These are phyloP conservation scores for Ennomos quercinarius DNA, from an alignment of 2,888 invertebrate genomes.

Conservation along the genomic window DNA sequence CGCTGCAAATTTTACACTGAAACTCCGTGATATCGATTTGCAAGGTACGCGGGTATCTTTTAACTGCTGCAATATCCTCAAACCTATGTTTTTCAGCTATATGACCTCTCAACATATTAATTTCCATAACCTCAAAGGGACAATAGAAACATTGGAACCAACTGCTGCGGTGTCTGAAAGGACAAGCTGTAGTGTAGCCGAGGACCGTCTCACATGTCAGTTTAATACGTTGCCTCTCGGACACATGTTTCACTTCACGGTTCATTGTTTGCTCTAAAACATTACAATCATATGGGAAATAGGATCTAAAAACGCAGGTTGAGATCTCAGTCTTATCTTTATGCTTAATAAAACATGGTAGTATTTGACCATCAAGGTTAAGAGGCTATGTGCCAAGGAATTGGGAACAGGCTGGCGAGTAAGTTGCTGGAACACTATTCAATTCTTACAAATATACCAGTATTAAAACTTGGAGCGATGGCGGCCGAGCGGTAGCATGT, in stretches of 20 bases:
- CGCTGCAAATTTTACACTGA: constrained; percentile 64
- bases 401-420: too few relatives aligned
- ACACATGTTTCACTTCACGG: constrained; percentile 55
- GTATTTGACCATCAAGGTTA: too few relatives aligned
- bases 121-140: constrained; percentile 67
- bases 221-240: constrained; percentile 66
- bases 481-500: too few relatives aligned
- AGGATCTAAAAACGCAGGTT: too few relatives aligned
- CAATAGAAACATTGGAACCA: constrained; percentile 80
- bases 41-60: constrained; percentile 70
- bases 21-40: constrained; percentile 75
- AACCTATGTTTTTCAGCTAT: constrained; percentile 52
- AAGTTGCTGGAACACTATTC: too few relatives aligned
- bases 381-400: too few relatives aligned
- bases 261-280: too few relatives aligned
- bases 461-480: too few relatives aligned
- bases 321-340: too few relatives aligned
- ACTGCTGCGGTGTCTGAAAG: constrained; percentile 74
- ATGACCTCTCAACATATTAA: constrained; percentile 61
- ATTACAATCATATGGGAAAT: too few relatives aligned
- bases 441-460: too few relatives aligned
- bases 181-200: constrained; percentile 70
- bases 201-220: constrained; percentile 65
- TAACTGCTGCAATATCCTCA: constrained; percentile 64
- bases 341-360: too few relatives aligned